phyloP scores from a whole-genome alignment of 2,888 invertebrate genomes.

The Macaria notata region DNA sequence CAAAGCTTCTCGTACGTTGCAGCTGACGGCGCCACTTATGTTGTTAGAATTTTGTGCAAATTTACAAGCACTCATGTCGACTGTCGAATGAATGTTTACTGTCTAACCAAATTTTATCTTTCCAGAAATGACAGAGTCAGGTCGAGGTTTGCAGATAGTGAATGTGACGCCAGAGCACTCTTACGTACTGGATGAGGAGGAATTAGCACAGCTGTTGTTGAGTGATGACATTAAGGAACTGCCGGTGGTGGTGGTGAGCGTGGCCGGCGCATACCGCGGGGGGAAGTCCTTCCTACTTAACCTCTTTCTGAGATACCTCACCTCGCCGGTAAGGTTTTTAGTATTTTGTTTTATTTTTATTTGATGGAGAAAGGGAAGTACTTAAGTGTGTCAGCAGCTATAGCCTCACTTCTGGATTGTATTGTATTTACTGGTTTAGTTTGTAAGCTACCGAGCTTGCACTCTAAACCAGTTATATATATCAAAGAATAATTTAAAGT shows the following conservation, averaged over 20 bases:
- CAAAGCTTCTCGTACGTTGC: too few relatives aligned
- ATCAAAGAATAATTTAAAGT: too few relatives aligned
- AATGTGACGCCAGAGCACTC: slow-evolving; percentile 19
- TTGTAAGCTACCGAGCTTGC: too few relatives aligned
- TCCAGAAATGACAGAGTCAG: slow-evolving; percentile 14
- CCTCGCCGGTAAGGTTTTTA: slow-evolving; percentile 29
- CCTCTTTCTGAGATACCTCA: slow-evolving; percentile 40
- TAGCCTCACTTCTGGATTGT: too few relatives aligned
- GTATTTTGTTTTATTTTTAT: too few relatives aligned
- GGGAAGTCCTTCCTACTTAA: slow-evolving; percentile 43
- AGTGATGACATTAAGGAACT: slow-evolving; percentile 32
- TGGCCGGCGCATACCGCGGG: slow-evolving; percentile 41
- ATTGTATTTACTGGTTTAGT: too few relatives aligned
- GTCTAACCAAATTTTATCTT: background rate
- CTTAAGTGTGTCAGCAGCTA: too few relatives aligned
- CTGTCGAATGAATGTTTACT: background rate
- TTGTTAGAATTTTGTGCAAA: too few relatives aligned
- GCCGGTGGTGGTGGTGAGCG: slow-evolving; percentile 40
- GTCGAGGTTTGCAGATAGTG: slow-evolving; percentile 25
- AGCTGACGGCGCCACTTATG: too few relatives aligned
- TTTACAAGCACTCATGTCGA: too few relatives aligned
- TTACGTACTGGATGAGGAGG: slow-evolving; percentile 27
- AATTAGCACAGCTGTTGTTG: slow-evolving; percentile 28
- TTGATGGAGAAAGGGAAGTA: too few relatives aligned
- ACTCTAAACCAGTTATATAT: too few relatives aligned